Conservation (phyloP, 2,888 invertebrate species). For the Sesia apiformis region DNA sequence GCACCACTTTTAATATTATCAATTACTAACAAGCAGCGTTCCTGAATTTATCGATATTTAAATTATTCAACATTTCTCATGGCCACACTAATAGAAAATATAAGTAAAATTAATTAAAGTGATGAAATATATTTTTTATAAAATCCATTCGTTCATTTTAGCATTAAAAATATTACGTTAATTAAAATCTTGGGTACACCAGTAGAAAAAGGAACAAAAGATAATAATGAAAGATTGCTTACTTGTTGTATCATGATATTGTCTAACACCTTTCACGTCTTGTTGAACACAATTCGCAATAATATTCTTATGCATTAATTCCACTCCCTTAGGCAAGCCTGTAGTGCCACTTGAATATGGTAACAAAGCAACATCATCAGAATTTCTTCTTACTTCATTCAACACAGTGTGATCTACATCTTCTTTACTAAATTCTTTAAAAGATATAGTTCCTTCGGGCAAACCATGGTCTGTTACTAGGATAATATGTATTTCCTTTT, state of each 20-base stretch:
- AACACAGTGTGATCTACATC: conserved; percentile 64
- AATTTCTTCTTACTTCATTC: conserved; percentile 35
- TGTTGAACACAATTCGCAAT: conserved; percentile 53
- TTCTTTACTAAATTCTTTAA: conserved; percentile 69
- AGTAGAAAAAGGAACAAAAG: too few relatives aligned
- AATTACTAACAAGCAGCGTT: too few relatives aligned
- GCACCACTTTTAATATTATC: too few relatives aligned
- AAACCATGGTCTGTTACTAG: conserved; percentile 28
- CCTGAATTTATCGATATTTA: too few relatives aligned
- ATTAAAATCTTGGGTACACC: too few relatives aligned
- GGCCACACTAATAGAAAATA: too few relatives aligned
- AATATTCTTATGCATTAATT: conserved; percentile 75
- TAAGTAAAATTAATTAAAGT: not conserved
- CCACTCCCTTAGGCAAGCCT: conserved; percentile 84
- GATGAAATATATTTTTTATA: too few relatives aligned
- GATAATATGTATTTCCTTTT: conserved; percentile 66
- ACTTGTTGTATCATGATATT: conserved; percentile 44
- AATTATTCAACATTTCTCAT: too few relatives aligned
- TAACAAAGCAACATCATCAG: conserved; percentile 76
- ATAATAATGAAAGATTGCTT: conserved; percentile 11
- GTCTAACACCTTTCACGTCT: conserved; percentile 26
- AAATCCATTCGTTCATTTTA: too few relatives aligned
- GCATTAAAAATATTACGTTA: too few relatives aligned
- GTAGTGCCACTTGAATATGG: conserved; percentile 92
- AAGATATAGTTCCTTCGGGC: conserved; percentile 73